These are phyloP conservation scores for Axinella damicornis DNA, from an alignment of 37 sponge, comb jelly and placozoan genomes.

Conservation along the genomic window DNA sequence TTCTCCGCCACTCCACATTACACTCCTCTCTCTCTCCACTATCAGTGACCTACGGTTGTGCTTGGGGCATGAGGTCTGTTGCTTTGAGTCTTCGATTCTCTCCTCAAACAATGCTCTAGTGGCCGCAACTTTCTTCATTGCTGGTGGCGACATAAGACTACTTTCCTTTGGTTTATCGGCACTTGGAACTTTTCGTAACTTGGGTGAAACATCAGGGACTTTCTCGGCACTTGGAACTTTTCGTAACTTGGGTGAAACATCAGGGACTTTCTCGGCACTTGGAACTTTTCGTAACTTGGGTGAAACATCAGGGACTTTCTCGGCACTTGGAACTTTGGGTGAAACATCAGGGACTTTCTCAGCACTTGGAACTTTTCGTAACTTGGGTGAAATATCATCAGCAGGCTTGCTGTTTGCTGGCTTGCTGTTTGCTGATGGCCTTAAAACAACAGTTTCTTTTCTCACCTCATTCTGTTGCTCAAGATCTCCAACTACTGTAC, in stretches of 20 bases:
- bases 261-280: background rate
- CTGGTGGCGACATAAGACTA: too few relatives aligned
- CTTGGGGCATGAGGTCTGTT: background rate
- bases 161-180: too few relatives aligned
- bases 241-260: too few relatives aligned
- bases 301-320: background rate
- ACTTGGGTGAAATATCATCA: too few relatives aligned
- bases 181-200: too few relatives aligned
- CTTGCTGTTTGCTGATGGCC: background rate
- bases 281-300: too few relatives aligned
- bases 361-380: background rate
- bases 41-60: too few relatives aligned
- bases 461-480: background rate
- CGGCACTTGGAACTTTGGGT: too few relatives aligned
- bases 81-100: background rate
- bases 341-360: background rate
- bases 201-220: too few relatives aligned
- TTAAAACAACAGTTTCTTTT: background rate
- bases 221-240: background rate
- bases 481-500: too few relatives aligned
- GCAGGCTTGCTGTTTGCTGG: background rate
- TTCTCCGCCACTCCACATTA: too few relatives aligned
- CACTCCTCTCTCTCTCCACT: too few relatives aligned
- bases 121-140: constrained; percentile 8
- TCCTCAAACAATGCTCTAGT: constrained; percentile 42